These are phyloP conservation scores for Polymixis flavicincta DNA, from an alignment of 2,888 invertebrate genomes.

Conservation along the genomic window DNA sequence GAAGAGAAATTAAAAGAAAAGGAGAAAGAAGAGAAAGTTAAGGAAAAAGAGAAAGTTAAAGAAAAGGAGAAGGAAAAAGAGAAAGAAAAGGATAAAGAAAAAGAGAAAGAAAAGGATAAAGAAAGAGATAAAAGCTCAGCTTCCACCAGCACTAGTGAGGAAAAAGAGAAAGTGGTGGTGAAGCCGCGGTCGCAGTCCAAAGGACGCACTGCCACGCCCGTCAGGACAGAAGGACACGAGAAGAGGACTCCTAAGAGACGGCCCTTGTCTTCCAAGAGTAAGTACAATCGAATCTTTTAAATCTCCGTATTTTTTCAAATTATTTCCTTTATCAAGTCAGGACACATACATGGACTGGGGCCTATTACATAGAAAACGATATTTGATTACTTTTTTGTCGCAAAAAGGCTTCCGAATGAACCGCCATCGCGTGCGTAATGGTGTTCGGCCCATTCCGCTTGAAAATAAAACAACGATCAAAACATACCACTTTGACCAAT, in stretches of 20 bases:
- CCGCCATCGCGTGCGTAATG: too few species aligned
- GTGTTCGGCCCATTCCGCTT: too few species aligned
- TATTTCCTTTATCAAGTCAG: background rate
- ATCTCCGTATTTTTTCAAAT: background rate
- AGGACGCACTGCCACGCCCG: slow-evolving; percentile 78
- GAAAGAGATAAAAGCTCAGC: slow-evolving; percentile 73
- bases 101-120: slow-evolving; percentile 61
- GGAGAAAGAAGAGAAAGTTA: slow-evolving; percentile 63
- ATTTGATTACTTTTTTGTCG: too few species aligned
- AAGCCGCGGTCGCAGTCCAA: slow-evolving; percentile 86
- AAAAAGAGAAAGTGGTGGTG: slow-evolving; percentile 80
- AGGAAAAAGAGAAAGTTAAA: slow-evolving; percentile 68
- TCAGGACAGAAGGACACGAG: slow-evolving; percentile 79
- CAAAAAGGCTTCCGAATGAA: too few species aligned
- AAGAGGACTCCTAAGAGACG: slow-evolving; percentile 83
- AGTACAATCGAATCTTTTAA: slow-evolving; percentile 52
- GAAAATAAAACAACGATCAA: background rate
- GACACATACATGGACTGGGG: too few species aligned
- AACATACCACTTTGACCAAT: background rate
- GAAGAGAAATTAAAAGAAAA: slow-evolving; percentile 70
- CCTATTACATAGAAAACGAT: background rate
- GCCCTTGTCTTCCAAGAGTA: slow-evolving; percentile 83
- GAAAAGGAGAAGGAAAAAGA: slow-evolving; percentile 66
- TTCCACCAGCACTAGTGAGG: slow-evolving; percentile 79
- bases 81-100: slow-evolving; percentile 57